Evolutionary conservation across 2,888 invertebrate species (phyloP), one percentile per base, ranked within the genome.

Genomic region (Harmothoe impar): DNA sequence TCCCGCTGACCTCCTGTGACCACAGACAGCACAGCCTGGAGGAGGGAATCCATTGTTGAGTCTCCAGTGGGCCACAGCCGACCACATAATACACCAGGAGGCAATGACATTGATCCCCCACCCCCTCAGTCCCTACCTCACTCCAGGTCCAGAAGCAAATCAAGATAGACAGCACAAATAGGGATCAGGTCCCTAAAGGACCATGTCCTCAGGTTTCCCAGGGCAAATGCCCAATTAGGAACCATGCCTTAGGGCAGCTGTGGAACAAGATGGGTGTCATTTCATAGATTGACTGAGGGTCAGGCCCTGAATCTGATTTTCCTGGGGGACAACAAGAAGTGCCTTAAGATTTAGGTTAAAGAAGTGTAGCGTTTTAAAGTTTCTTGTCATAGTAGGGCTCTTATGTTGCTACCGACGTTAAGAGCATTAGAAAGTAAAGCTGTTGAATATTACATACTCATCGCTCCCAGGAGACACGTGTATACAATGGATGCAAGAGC

Each of bases 131-230:
- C 62, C 15, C 62, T 62, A 15, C 62, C 62, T 20, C 20, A 20
- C n/a, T 20, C 23, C 20, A 20, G 62, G 23, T 20, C 23, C 15
- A 3, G n/a, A 15, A 62, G 62, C 23, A 62, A n/a, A 62, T 62
- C 62, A 62, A 62, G 62, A 62, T 15, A 62, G 62, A 62, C 62
- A 62, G 20, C 23, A n/a, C 62, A 62, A 62, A 62, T 62, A 62
- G n/a, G n/a, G 62, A 62, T 62, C 62, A 20, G 62, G n/a, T 20
- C 20, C 62, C 62, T 62, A 62, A 62, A 62, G 20, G 23, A 15
- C n/a, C 62, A 62, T 62, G 62, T 62, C 23, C 62, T n/a, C 62
- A n/a, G 3, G 62, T 62, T 43, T 43, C 43, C 10, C 43, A 43
- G 43, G 43, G 43, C 10, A 43, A n/a, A 62, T 62, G n/a, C 62